Evolutionary conservation across 2,888 invertebrate genomes (phyloP), one percentile per base, ranked within the genome.

Genomic region (Seira musarum): DNA sequence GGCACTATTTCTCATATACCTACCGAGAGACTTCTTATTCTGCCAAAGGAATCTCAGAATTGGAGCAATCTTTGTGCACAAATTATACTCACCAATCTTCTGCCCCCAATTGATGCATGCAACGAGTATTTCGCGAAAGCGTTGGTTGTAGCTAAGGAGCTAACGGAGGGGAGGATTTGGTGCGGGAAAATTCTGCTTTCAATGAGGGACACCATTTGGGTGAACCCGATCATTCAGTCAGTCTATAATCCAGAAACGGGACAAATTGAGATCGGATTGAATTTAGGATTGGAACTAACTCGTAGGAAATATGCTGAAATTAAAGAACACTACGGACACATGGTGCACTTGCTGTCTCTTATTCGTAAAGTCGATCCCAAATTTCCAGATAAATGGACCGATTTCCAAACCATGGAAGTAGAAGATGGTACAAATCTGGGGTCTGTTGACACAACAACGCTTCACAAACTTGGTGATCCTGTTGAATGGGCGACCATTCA

Each of bases 161-260:
- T 75, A 2, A 46, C 69, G 0, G 68, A 76, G 53, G 64, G 64
- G n/a, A 49, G 53, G 17, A 24, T 53, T 21, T 76, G 68, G 69
- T 25, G 21, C 3, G 69, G 49, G 22, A 76, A 76, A 35, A 53
- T 69, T n/a, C 17, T 75, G 13, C n/a, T 69, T n/a, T 40, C 68
- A 1, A 1, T 75, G 2, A 35, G 68, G 6, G 67, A 69, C 46
- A 64, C 69, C 5, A 19, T 69, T 21, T 76, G 76, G 76, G 25
- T 76, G 0, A 76, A 76, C 21, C 76, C 69, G 17, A 76, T 76
- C 69, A 64, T 76, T 57, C 68, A 69, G 24, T 69, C 30, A 35
- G 64, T 49, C 17, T 13, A 49, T n/a, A 64, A 76, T 61, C 69
- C 76, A n/a, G 64, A 61, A 1, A 75, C 75, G 19, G 57, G 63